phyloP scores from a whole-genome alignment of 2,888 invertebrate species.

The Plagiodera versicolora region DNA sequence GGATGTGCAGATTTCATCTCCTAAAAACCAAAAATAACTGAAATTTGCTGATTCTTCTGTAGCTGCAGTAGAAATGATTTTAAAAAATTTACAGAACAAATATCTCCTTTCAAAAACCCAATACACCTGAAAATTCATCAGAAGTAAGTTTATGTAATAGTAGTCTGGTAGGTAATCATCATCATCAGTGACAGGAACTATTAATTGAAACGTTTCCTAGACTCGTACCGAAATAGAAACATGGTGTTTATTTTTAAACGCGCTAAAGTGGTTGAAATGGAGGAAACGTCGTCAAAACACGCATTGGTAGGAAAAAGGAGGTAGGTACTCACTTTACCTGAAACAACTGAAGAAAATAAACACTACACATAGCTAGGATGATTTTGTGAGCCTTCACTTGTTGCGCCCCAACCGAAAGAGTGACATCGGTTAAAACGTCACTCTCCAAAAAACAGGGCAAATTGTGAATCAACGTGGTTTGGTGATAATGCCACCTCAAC shows the following conservation, averaged over 20 bases:
- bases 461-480: constrained; percentile 66
- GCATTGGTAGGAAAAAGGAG: not conserved
- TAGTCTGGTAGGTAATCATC: no score
- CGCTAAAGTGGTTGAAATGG: not conserved
- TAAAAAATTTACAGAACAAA: no score
- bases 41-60: no score
- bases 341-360: constrained; percentile 86
- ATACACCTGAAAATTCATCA: no score
- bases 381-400: constrained; percentile 84
- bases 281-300: not conserved
- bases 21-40: constrained; percentile 51
- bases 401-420: constrained; percentile 81
- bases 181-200: constrained; percentile 1
- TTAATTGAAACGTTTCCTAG: no score
- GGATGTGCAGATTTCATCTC: constrained; percentile 71
- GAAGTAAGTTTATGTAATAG: not conserved
- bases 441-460: constrained; percentile 77
- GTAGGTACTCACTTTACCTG: constrained; percentile 59
- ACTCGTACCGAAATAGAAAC: no score
- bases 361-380: constrained; percentile 86
- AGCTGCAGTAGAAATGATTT: no score
- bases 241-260: constrained; percentile 7
- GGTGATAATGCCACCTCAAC: constrained; percentile 53
- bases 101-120: no score
- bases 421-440: constrained; percentile 84